Evolutionary conservation across 2,113 vertebrate species (phyloP).

Genomic region (Cercopithecus mona): DNA sequence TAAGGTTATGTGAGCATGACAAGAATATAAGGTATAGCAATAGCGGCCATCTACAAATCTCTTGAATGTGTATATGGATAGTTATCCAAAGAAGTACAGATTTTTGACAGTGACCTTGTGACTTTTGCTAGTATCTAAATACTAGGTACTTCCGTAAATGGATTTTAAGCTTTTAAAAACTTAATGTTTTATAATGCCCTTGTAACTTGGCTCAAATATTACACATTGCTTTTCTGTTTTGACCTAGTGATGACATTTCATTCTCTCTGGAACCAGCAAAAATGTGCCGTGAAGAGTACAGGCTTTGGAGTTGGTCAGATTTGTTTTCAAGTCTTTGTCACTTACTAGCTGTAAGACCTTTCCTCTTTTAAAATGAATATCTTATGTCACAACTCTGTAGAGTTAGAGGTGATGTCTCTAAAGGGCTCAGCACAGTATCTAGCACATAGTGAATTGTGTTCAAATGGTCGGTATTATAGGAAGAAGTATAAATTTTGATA

Average conservation of each 20-base stretch:
- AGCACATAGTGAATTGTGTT: conserved; percentile 2
- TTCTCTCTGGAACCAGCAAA: conserved; percentile 47
- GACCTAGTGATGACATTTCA: conserved; percentile 12
- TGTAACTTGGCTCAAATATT: conserved; percentile 24
- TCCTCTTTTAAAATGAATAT: conserved; percentile 40
- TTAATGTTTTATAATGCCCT: conserved; percentile 32
- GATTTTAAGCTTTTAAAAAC: conserved; percentile 53
- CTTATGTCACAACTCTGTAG: background rate
- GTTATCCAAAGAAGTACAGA: conserved; percentile 51
- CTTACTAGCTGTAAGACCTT: background rate
- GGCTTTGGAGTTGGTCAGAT: conserved; percentile 6
- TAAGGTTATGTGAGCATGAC: background rate
- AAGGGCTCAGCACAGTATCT: background rate
- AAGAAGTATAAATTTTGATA: conserved; percentile 40
- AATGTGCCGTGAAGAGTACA: background rate
- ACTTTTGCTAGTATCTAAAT: conserved; percentile 45
- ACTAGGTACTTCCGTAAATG: conserved; percentile 13
- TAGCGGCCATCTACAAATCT: background rate
- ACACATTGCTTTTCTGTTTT: conserved; percentile 35
- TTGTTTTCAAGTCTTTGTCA: background rate
- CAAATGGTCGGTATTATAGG: background rate
- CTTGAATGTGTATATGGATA: conserved; percentile 25
- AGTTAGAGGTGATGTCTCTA: conserved; percentile 1
- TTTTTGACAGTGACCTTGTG: conserved; percentile 48
- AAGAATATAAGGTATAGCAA: conserved; percentile 12